Evolutionary conservation across 1,140 invertebrate genomes (phyloP).

Genomic region (Metaphire vulgaris): DNA sequence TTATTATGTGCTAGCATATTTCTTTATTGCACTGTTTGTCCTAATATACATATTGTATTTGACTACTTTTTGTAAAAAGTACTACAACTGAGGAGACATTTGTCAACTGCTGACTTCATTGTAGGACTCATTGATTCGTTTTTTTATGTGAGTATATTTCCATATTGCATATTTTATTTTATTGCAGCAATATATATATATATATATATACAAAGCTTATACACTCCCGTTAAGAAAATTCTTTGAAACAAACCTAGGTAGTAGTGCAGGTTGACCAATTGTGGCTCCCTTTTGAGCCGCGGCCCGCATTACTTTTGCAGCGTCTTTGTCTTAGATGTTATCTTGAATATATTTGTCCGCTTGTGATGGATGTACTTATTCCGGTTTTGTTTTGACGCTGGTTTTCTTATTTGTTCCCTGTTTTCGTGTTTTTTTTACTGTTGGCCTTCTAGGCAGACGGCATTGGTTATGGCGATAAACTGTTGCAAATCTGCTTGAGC

Average conservation of each 20-base stretch:
- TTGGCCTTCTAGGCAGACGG: too few relatives aligned
- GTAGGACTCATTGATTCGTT: background rate
- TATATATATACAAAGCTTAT: too few relatives aligned
- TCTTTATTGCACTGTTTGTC: background rate
- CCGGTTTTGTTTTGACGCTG: background rate
- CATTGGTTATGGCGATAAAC: background rate
- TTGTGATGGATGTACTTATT: background rate
- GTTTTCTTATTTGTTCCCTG: background rate
- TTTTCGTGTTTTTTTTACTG: background rate
- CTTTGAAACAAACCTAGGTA: background rate
- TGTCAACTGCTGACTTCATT: background rate
- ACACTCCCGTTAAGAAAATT: background rate
- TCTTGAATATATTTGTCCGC: background rate
- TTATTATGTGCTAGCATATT: background rate
- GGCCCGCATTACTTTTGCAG: background rate
- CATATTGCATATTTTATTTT: conserved; percentile 1
- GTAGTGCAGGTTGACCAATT: background rate
- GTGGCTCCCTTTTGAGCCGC: background rate
- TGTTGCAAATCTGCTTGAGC: background rate
- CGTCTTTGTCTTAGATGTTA: background rate
- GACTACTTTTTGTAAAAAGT: too few relatives aligned
- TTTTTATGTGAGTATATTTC: background rate
- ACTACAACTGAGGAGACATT: background rate
- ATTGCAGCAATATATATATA: conserved; percentile 2
- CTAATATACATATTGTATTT: background rate